Conservation (phyloP, 2,113 vertebrate species). For the Anoplopoma fimbria region DNA sequence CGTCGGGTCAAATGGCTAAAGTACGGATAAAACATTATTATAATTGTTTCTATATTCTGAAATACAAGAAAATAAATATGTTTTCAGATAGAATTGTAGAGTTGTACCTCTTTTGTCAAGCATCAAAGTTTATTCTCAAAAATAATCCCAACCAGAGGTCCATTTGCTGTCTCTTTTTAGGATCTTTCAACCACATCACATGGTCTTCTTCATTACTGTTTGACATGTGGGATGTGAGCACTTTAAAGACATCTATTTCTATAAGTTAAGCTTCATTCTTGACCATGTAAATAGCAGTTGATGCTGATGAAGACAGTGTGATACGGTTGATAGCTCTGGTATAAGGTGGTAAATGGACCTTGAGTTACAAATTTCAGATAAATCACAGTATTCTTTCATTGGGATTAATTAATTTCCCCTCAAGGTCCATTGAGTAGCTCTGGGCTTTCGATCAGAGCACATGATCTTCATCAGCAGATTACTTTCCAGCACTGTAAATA, state of each 20-base stretch:
- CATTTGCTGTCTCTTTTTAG: neutral
- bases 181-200: neutral
- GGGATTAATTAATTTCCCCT: too few relatives aligned
- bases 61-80: neutral
- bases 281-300: too few relatives aligned
- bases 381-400: neutral
- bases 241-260: neutral
- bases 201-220: too few relatives aligned
- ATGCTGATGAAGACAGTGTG: neutral
- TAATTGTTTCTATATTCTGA: neutral
- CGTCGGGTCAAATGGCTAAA: neutral
- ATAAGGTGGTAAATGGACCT: neutral
- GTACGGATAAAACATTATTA: neutral
- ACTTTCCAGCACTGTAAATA: too few relatives aligned
- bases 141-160: neutral
- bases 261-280: neutral
- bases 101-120: neutral
- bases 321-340: neutral
- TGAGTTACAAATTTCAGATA: neutral
- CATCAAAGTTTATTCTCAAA: too few relatives aligned
- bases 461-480: neutral
- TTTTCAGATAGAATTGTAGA: too few relatives aligned
- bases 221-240: too few relatives aligned
- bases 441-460: neutral
- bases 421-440: neutral